phyloP scores from a whole-genome alignment of 1,140 invertebrate genomes.

The Drosophila kurseongensis region DNA sequence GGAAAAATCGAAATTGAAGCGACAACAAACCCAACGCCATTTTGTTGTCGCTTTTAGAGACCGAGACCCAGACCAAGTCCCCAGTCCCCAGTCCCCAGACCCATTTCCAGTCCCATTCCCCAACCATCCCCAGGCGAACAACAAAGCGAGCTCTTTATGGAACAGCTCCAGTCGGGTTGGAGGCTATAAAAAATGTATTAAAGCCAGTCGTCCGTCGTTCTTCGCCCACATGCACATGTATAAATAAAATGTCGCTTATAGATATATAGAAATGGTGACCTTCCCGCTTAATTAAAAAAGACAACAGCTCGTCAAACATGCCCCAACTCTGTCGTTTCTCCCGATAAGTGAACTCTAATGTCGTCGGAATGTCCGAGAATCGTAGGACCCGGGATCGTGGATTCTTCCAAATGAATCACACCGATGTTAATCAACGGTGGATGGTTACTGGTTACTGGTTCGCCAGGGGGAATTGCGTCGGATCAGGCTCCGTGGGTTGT shows the following conservation, averaged over 20 bases:
- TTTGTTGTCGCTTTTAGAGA: slow-evolving; percentile 49
- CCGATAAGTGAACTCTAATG: slow-evolving; percentile 27
- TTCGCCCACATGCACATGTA: slow-evolving; percentile 23
- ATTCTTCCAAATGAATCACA: slow-evolving; percentile 71
- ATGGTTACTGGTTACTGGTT: slow-evolving; percentile 7
- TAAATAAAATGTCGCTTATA: slow-evolving; percentile 41
- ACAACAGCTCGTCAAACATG: slow-evolving; percentile 81
- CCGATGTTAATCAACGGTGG: slow-evolving; percentile 51
- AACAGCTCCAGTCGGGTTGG: slow-evolving; percentile 18
- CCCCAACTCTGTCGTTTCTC: slow-evolving; percentile 8
- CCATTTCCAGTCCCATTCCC: slow-evolving; percentile 1
- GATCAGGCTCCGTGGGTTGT: slow-evolving; percentile 55
- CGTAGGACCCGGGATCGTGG: slow-evolving; percentile 32
- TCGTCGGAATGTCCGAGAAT: slow-evolving; percentile 27
- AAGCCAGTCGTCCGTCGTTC: slow-evolving; percentile 45
- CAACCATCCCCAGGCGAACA: slow-evolving; percentile 20
- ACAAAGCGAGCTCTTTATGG: slow-evolving; percentile 65
- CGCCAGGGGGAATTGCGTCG: slow-evolving; percentile 46
- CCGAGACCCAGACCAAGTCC: slow-evolving; percentile 9
- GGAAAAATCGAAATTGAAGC: slow-evolving; percentile 68
- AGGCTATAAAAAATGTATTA: slow-evolving; percentile 65
- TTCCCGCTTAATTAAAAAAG: slow-evolving; percentile 79
- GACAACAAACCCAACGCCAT: slow-evolving; percentile 59
- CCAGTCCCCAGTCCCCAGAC: background rate
- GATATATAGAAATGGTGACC: slow-evolving; percentile 63